Evolutionary conservation across 2,888 invertebrate genomes (phyloP).

Genomic region (Barypeithes pellucidus): DNA sequence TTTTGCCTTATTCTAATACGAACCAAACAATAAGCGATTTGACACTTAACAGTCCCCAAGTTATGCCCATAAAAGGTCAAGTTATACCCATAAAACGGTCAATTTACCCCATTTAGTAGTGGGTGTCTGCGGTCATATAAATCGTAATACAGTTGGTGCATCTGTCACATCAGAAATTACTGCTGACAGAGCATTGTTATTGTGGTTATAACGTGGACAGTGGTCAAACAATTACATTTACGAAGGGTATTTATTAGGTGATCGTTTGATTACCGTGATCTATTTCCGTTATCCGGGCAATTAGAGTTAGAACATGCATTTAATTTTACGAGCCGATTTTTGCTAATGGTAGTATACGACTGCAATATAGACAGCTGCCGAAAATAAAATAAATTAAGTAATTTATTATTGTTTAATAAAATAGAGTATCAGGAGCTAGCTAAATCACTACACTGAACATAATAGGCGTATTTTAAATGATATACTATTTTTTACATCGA

Average conservation of each 20-base stretch:
- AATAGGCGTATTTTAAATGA: too few species aligned
- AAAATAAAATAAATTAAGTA: conserved; percentile 4
- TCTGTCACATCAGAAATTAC: conserved; percentile 67
- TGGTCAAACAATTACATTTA: conserved; percentile 45
- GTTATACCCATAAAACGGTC: conserved; percentile 55
- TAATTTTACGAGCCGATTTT: conserved; percentile 25
- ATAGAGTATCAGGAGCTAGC: not conserved
- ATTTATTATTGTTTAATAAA: not conserved
- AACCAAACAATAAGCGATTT: not conserved
- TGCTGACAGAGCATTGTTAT: conserved; percentile 50
- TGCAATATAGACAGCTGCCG: conserved; percentile 6
- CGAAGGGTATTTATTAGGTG: conserved; percentile 25
- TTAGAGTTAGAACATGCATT: conserved; percentile 34
- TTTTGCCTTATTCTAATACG: too few species aligned
- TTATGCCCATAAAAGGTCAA: conserved; percentile 24
- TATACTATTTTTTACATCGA: too few species aligned
- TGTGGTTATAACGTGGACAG: conserved; percentile 35
- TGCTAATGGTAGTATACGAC: not conserved
- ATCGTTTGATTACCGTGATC: conserved; percentile 48
- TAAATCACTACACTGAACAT: too few species aligned
- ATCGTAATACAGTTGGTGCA: conserved; percentile 58
- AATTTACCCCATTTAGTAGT: conserved; percentile 62
- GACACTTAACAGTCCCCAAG: conserved; percentile 6
- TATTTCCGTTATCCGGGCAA: conserved; percentile 36
- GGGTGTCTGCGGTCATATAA: conserved; percentile 62